Percentiles rank a stretch among this genome's conserved stretches.
Evolutionary conservation across 1,140 invertebrate genomes (phyloP).

Genomic region (Hirudo medicinalis): DNA sequence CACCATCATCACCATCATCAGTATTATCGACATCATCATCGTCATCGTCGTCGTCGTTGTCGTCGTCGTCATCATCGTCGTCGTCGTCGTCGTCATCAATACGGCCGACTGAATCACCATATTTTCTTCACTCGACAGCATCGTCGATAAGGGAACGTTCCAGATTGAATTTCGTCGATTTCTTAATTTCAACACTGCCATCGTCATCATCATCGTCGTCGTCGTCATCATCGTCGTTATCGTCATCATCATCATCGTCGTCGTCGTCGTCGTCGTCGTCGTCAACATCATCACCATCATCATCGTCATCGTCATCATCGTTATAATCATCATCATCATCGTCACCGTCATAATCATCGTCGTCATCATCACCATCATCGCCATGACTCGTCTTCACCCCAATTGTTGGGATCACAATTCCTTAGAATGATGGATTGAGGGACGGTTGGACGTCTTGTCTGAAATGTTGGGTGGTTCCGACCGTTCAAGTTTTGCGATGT

Average conservation of each 20-base stretch:
- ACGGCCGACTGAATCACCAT: neutral
- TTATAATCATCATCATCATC: neutral
- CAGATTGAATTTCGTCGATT: neutral
- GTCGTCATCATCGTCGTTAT: neutral
- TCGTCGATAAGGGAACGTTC: neutral
- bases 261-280: neutral
- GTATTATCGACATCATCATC: neutral
- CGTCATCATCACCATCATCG: neutral
- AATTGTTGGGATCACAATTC: too few species aligned
- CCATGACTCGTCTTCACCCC: too few species aligned
- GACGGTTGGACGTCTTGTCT: too few species aligned
- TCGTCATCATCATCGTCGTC: conserved; percentile 4
- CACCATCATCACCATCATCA: neutral
- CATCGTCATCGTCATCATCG: neutral
- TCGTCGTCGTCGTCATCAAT: conserved; percentile 2
- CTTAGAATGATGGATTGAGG: too few species aligned
- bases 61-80: conserved; percentile 1
- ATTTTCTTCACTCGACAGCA: neutral
- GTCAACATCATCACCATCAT: neutral
- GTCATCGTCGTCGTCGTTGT: neutral
- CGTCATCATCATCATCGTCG: neutral
- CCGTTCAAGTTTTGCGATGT: too few species aligned
- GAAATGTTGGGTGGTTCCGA: too few species aligned
- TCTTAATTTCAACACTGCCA: neutral
- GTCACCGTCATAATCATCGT: neutral